These are phyloP conservation scores for Muricea muricata DNA, from an alignment of 92 coral and sea anemone genomes.

Conservation along the genomic window DNA sequence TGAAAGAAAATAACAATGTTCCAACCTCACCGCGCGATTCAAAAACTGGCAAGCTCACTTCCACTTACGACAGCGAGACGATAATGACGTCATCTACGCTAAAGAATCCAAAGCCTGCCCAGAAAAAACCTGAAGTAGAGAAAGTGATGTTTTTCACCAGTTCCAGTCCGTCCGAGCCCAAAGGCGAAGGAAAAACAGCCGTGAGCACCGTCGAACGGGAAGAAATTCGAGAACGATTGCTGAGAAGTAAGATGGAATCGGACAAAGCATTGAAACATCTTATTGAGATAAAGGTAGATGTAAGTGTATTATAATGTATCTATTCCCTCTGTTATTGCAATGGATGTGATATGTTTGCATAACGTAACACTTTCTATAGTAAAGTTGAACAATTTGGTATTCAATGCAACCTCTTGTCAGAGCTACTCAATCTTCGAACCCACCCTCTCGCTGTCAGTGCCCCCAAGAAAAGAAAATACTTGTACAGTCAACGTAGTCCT, in stretches of 20 bases:
- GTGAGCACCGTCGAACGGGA: not conserved
- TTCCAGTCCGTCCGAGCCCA: not conserved
- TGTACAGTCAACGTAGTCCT: too few relatives aligned
- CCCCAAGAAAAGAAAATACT: too few relatives aligned
- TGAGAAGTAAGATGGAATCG: conserved; percentile 30
- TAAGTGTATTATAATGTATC: conserved; percentile 4
- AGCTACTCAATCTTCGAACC: too few relatives aligned
- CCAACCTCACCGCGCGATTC: not conserved
- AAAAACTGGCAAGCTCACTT: not conserved
- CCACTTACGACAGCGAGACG: conserved; percentile 2
- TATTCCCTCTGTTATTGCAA: not conserved
- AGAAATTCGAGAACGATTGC: conserved; percentile 8
- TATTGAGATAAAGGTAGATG: conserved; percentile 42
- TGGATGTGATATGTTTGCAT: not conserved
- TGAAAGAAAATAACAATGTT: not conserved
- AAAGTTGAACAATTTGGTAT: too few relatives aligned
- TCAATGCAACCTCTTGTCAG: too few relatives aligned
- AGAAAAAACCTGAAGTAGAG: not conserved
- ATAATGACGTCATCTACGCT: conserved; percentile 6
- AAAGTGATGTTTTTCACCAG: not conserved
- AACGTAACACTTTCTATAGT: too few relatives aligned
- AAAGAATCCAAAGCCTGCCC: not conserved
- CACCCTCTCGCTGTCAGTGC: too few relatives aligned
- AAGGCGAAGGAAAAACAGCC: not conserved
- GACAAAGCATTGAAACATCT: conserved; percentile 34